Percentiles rank a stretch among this genome's conserved stretches.
phyloP scores from a whole-genome alignment of 1,140 invertebrate species.

The Nautilus pompilius region DNA sequence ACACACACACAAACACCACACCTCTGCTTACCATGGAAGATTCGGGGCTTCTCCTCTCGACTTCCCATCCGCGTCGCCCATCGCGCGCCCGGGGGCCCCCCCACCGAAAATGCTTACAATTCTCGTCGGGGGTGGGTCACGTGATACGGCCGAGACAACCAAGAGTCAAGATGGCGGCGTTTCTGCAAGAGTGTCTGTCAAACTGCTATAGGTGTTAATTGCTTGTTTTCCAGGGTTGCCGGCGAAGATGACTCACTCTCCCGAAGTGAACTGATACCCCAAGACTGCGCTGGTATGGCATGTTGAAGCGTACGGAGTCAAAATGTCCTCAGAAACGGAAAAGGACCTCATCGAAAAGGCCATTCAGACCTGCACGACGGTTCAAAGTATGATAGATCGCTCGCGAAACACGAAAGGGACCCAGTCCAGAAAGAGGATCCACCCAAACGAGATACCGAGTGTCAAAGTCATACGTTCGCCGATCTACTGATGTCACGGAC shows the following conservation, averaged over 20 bases:
- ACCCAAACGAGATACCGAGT: too few relatives aligned
- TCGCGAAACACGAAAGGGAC: conserved; percentile 88
- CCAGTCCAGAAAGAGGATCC: too few relatives aligned
- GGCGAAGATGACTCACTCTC: conserved; percentile 1
- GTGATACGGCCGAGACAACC: background rate
- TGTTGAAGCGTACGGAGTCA: conserved; percentile 3
- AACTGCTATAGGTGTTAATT: background rate
- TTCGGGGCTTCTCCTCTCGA: too few relatives aligned
- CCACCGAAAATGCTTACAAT: too few relatives aligned
- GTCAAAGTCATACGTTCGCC: too few relatives aligned
- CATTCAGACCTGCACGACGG: conserved; percentile 49
- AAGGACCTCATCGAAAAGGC: conserved; percentile 42
- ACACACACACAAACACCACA: too few relatives aligned
- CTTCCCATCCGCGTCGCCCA: too few relatives aligned
- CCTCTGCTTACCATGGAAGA: too few relatives aligned
- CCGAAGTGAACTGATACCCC: background rate
- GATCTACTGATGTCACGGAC: too few relatives aligned
- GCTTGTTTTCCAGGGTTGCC: background rate
- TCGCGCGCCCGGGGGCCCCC: too few relatives aligned
- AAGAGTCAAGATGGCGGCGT: background rate
- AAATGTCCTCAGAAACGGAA: conserved; percentile 42
- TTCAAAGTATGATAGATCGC: conserved; percentile 93
- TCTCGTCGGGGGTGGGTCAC: background rate
- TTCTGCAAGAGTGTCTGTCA: background rate
- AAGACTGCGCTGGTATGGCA: background rate